Evolutionary conservation across 1,140 invertebrate genomes (phyloP), one percentile per base, ranked within the genome.

Genomic region (Danaus melanippus): DNA sequence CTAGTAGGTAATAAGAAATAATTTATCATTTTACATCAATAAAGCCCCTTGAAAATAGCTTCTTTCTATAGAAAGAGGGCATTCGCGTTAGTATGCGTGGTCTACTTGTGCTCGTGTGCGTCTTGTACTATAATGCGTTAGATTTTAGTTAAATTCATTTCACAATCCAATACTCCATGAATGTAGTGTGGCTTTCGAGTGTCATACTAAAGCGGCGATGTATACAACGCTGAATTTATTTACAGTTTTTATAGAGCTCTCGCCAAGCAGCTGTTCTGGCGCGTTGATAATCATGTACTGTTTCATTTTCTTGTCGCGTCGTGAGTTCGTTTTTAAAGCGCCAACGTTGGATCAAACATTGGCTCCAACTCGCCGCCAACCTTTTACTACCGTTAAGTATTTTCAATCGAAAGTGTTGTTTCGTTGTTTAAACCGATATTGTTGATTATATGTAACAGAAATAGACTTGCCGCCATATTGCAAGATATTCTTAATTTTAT

Each of bases 241-340:
- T 49, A 53, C 12, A 58, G 12, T 21, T 58, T 48, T 49, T 52
- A 40, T 64, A 43, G 55, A 39, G 54, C 40, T 52, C 46, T 56
- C 53, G 55, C 32, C 58, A 56, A 77, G 71, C 74, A 77, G 74
- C 71, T 77, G 74, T 73, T 70, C 61, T 59, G 41, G 42, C 53
- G 65, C 61, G 71, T 76, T 76, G 68, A 74, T 76, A 74, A 67
- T 66, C 69, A 66, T 71, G 71, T 71, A 66, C 61, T 69, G 69
- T 73, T 76, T 76, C 71, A 70, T 74, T 71, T 73, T 73, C 66
- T 67, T 69, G 64, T 63, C 66, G 57, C 63, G 60, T 64, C 58
- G 58, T 66, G 60, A 53, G 56, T 53, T 54, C 60, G 58, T 65
- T 69, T 15, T 69, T 64, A 67, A 66, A 50, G 46, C 49, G 52